Conservation (phyloP, 1,140 invertebrate species). For the Atopsyche davidsoni region DNA sequence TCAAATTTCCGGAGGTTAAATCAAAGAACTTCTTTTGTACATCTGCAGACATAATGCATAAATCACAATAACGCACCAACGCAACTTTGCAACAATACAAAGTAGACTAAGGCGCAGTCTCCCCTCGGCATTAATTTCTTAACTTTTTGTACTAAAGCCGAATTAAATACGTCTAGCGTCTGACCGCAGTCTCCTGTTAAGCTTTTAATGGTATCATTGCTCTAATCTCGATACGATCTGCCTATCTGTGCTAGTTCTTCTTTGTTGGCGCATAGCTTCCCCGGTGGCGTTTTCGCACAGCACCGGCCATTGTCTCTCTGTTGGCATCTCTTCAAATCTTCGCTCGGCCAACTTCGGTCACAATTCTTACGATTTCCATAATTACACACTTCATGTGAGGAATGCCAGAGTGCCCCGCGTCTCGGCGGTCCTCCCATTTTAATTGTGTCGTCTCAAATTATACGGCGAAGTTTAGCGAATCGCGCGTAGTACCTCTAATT, state of each 20-base stretch:
- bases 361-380: constrained; percentile 3
- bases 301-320: neutral
- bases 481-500: neutral
- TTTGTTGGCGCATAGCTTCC: neutral
- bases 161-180: too few relatives aligned
- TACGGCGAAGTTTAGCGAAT: neutral
- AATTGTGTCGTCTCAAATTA: neutral
- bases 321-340: neutral
- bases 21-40: too few relatives aligned
- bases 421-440: neutral
- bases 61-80: too few relatives aligned
- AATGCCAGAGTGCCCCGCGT: neutral
- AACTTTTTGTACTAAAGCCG: too few relatives aligned
- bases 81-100: too few relatives aligned
- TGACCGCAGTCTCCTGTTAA: neutral
- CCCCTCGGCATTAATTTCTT: too few relatives aligned
- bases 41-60: too few relatives aligned
- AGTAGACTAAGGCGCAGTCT: too few relatives aligned
- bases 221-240: too few relatives aligned
- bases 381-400: neutral
- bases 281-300: constrained; percentile 7
- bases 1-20: too few relatives aligned
- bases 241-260: neutral
- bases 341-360: neutral
- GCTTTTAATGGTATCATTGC: constrained; percentile 1